Percentiles rank a stretch among this genome's conserved stretches.
Conservation (phyloP, 1,140 invertebrate species). For the Brachionus koreanus region DNA sequence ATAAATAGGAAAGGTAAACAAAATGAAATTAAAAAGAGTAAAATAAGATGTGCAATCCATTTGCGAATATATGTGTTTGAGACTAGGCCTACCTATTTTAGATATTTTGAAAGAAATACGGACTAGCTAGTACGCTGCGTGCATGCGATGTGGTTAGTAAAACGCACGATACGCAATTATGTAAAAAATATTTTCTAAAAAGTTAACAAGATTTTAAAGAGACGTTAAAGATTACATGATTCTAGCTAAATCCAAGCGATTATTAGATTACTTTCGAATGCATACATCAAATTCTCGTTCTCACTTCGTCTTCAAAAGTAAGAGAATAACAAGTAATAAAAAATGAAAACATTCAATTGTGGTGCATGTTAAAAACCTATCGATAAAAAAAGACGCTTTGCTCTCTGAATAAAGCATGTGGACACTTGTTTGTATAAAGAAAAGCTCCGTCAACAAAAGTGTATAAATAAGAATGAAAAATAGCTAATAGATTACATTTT, state of each 20-base stretch:
- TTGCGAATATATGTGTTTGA: too few species aligned
- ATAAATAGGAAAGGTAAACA: background rate
- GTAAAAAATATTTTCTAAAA: background rate
- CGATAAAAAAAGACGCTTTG: background rate
- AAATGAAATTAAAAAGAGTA: background rate
- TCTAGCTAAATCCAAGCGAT: background rate
- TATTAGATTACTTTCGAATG: constrained; percentile 28
- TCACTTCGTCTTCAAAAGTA: constrained; percentile 6
- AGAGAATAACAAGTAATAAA: background rate
- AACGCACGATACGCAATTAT: background rate
- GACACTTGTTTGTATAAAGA: background rate
- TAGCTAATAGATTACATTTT: background rate
- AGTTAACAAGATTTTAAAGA: background rate
- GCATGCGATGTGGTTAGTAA: background rate
- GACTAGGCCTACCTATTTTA: too few species aligned
- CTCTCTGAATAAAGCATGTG: background rate
- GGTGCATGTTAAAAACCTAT: background rate
- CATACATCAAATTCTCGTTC: background rate
- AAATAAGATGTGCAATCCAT: too few species aligned
- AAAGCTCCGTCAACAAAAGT: background rate
- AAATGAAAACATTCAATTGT: background rate
- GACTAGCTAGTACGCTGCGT: background rate
- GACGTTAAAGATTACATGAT: background rate
- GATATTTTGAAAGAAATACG: too few species aligned
- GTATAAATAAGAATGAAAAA: background rate